Evolutionary conservation across 2,888 invertebrate species (phyloP).

Genomic region (Drepanosiphum platanoidis): DNA sequence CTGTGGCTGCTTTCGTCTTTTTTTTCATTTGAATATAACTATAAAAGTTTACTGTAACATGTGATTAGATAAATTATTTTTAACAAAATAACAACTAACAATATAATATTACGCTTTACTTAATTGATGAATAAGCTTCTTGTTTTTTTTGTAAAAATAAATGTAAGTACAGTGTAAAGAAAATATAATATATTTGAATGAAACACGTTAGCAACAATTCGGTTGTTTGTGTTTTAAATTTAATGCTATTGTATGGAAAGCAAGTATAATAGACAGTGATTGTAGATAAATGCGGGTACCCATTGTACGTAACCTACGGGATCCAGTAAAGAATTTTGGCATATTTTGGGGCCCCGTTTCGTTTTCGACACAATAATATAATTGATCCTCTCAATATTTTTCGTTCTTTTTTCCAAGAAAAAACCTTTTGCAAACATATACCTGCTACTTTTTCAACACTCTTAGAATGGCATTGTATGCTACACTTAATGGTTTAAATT

Average conservation of each 20-base stretch:
- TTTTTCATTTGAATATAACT: not conserved
- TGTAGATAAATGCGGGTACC: slow-evolving; percentile 22
- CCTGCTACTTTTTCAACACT: slow-evolving; percentile 5
- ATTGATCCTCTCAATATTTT: slow-evolving; percentile 8
- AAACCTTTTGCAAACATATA: slow-evolving; percentile 24
- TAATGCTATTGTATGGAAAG: not conserved
- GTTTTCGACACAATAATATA: slow-evolving; percentile 43
- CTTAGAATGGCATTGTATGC: not conserved
- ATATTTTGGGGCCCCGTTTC: slow-evolving; percentile 5
- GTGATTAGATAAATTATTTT: not conserved
- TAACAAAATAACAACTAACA: no score
- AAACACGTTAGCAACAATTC: slow-evolving; percentile 34
- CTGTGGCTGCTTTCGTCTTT: not conserved
- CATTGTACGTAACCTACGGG: not conserved
- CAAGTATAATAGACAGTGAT: slow-evolving; percentile 28
- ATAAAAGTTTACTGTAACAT: not conserved
- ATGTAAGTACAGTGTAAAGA: slow-evolving; percentile 13
- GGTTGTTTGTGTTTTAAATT: slow-evolving; percentile 16
- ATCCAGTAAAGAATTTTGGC: not conserved
- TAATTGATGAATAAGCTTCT: slow-evolving; percentile 18
- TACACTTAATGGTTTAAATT: slow-evolving; percentile 17
- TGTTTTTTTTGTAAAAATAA: not conserved
- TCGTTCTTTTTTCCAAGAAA: slow-evolving; percentile 38
- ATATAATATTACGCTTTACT: not conserved
- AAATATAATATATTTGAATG: slow-evolving; percentile 1